These are phyloP conservation scores for Drosophila cardini DNA, from an alignment of 1,140 invertebrate species.

Conservation along the genomic window DNA sequence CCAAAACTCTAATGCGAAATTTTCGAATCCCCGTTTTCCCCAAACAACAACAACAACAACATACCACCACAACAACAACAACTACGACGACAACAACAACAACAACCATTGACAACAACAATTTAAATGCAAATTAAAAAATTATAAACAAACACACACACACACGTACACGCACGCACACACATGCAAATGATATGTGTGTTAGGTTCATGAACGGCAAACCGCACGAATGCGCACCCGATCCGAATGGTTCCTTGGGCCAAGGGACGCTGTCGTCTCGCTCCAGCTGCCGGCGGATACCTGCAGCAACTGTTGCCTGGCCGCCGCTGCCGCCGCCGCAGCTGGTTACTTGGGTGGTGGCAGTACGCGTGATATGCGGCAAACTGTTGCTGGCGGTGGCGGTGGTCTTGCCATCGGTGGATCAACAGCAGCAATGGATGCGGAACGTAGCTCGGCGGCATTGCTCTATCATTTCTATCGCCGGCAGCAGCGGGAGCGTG, in stretches of 20 bases:
- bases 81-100: slow-evolving; percentile 52
- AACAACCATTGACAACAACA: slow-evolving; percentile 44
- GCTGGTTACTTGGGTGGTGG: slow-evolving; percentile 73
- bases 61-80: slow-evolving; percentile 46
- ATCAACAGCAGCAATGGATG: slow-evolving; percentile 38
- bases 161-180: slow-evolving; percentile 37
- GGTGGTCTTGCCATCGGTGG: slow-evolving; percentile 52
- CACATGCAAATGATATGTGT: slow-evolving; percentile 36
- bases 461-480: slow-evolving; percentile 72
- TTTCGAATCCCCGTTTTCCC: slow-evolving; percentile 77
- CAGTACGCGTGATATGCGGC: slow-evolving; percentile 29
- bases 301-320: slow-evolving; percentile 80
- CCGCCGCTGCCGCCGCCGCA: slow-evolving; percentile 56
- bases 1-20: slow-evolving; percentile 79
- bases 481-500: slow-evolving; percentile 63
- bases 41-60: slow-evolving; percentile 43
- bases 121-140: slow-evolving; percentile 27
- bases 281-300: slow-evolving; percentile 70
- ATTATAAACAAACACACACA: slow-evolving; percentile 31
- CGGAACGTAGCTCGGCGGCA: slow-evolving; percentile 53
- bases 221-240: slow-evolving; percentile 96
- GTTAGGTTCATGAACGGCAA: slow-evolving; percentile 96
- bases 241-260: slow-evolving; percentile 96
- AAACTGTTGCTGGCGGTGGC: slow-evolving; percentile 5
- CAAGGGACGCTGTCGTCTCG: slow-evolving; percentile 85